Evolutionary conservation across 1,140 invertebrate genomes (phyloP).

Genomic region (Tyrophagus putrescentiae): DNA sequence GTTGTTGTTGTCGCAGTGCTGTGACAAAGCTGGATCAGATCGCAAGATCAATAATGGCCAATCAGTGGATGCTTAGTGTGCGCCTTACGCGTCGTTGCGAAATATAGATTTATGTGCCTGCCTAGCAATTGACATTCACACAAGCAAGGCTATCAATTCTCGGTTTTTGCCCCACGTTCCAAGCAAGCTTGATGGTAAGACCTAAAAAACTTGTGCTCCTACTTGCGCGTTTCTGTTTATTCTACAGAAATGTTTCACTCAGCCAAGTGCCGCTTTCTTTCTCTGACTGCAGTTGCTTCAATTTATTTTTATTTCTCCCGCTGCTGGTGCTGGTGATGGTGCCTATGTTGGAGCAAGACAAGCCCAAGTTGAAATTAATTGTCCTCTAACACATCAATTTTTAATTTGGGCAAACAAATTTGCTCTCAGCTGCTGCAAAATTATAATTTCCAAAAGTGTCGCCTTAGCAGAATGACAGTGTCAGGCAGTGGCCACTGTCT

Average conservation of each 20-base stretch:
- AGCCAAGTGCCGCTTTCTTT: neutral
- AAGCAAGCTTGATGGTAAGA: no score
- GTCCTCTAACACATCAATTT: conserved; percentile 16
- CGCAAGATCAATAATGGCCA: conserved; percentile 9
- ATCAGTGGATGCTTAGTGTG: neutral
- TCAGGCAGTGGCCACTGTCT: no score
- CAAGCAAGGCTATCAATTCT: conserved; percentile 10
- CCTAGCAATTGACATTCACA: conserved; percentile 6
- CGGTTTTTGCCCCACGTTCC: neutral
- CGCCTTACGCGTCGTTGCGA: neutral
- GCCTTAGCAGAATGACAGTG: neutral
- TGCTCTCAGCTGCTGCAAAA: neutral
- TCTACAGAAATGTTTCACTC: no score
- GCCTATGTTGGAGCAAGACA: neutral
- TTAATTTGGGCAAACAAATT: neutral
- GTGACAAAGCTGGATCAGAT: neutral
- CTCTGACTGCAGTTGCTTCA: neutral
- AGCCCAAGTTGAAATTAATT: conserved; percentile 13
- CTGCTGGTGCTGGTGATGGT: no score
- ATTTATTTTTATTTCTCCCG: conserved; percentile 4
- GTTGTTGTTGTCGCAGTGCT: no score
- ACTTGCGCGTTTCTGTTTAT: no score
- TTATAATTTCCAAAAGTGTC: neutral
- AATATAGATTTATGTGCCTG: conserved; percentile 8
- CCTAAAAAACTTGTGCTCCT: no score